Base-by-base conservation (phyloP, 2,888 invertebrate species). In the Serrognathus titanus region DNA sequence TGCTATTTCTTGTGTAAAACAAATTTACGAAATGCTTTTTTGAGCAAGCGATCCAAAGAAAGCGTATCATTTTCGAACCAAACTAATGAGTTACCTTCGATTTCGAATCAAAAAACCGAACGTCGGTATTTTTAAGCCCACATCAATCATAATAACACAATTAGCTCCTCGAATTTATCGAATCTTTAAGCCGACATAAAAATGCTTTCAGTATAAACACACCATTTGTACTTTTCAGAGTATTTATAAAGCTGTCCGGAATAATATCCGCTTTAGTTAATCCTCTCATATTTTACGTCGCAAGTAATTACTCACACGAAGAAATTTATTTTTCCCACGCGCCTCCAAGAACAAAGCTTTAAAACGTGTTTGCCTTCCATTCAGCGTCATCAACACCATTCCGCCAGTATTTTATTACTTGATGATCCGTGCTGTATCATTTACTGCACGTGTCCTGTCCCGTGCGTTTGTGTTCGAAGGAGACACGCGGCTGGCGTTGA, bases 381-480 rank as follows among this genome's bases (percentile, higher is more conserved):
- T 48, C 38, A 41, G 35, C 45, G 61, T 57, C 59, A 55, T 55
- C 51, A 53, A 49, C 57, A 59, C 55, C 59, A 53, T 57, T 59
- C 57, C 48, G 53, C 57, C 51, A 57, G 55, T 58, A 61, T 59
- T 63, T 63, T 59, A 61, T 63, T 62, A 53, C 45, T 46, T 40
- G 55, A 55, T 49, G 53, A 51, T 58, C 55, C 58, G 54, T 55
- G 56, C 54, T 59, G 61, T 59, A 60, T 64, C 64, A 64, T 64
- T 64, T 63, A 62, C 60, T 63, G 64, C 64, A 64, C 64, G 64
- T 64, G 58, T 54, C 54, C 53, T 45, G 43, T 58, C 43, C 41
- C 41, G 52, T 58, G 51, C 24, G 35, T 48, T 9, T 11, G n/a
- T 9, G 20, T 16, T 43, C 43, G n/a, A 16, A 41, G 41, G 41